These are phyloP conservation scores for Gortyna flavago DNA, from an alignment of 2,888 invertebrate species.

Conservation along the genomic window DNA sequence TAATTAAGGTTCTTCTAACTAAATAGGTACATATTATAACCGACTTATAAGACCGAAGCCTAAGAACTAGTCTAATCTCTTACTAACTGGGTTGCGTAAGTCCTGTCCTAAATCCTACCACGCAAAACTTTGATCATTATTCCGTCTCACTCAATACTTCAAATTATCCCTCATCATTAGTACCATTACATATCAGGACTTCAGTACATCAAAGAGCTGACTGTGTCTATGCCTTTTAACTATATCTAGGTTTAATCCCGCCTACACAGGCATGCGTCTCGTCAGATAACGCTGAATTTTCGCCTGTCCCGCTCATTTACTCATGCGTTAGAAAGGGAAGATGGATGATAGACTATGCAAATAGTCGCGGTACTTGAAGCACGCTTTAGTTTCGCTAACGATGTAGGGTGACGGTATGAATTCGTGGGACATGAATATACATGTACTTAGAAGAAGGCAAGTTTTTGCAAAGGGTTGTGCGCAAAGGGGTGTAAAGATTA, in stretches of 20 bases:
- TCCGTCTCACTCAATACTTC: constrained; percentile 14
- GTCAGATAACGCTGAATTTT: constrained; percentile 62
- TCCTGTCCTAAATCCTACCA: constrained; percentile 21
- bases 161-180: constrained; percentile 18
- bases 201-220: constrained; percentile 27
- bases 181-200: constrained; percentile 6
- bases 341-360: constrained; percentile 69
- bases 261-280: constrained; percentile 54
- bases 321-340: constrained; percentile 37
- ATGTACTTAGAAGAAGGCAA: constrained; percentile 36
- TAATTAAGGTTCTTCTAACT: not conserved
- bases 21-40: constrained; percentile 17
- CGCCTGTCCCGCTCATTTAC: constrained; percentile 52
- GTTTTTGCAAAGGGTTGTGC: constrained; percentile 40
- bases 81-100: constrained; percentile 38
- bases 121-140: constrained; percentile 27
- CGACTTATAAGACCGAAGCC: constrained; percentile 21
- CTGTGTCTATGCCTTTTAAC: constrained; percentile 10
- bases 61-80: constrained; percentile 36
- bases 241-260: constrained; percentile 33
- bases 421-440: constrained; percentile 54
- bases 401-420: constrained; percentile 73
- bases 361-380: constrained; percentile 72
- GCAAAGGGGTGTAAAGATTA: constrained; percentile 36
- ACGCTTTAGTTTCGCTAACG: constrained; percentile 76